Conservation (phyloP, 2,888 invertebrate species). For the Itoplectis maculator region DNA sequence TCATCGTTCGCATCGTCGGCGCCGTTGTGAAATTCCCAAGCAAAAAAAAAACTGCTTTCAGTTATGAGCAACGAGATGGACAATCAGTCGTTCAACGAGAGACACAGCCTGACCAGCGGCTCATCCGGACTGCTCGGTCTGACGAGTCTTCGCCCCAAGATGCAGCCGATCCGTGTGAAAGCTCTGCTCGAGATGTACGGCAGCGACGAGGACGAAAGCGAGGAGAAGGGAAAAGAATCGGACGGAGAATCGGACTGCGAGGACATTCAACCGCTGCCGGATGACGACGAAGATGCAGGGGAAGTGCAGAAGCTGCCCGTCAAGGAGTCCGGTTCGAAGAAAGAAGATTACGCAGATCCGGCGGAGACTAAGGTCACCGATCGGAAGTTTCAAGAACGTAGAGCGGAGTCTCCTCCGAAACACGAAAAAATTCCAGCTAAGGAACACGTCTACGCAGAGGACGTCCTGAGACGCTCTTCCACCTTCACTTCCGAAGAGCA, state of each 20-base stretch:
- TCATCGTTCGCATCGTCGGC: too few species aligned
- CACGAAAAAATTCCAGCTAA: not conserved
- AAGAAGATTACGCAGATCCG: not conserved
- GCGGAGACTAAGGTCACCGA: not conserved
- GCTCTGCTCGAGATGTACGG: conserved; percentile 73
- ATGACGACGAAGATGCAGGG: conserved; percentile 12
- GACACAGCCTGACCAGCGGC: conserved; percentile 63
- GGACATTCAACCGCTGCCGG: conserved; percentile 66
- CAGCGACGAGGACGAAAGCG: conserved; percentile 77
- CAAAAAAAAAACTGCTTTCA: not conserved
- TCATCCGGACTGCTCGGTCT: conserved; percentile 53
- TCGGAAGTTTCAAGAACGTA: not conserved
- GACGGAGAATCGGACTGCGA: conserved; percentile 69
- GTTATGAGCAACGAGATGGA: conserved; percentile 64
- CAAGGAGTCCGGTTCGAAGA: conserved; percentile 2
- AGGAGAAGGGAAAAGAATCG: conserved; percentile 73
- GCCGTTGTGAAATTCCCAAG: too few species aligned
- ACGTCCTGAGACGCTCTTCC: conserved; percentile 22
- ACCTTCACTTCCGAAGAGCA: conserved; percentile 30
- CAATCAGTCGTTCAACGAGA: conserved; percentile 67
- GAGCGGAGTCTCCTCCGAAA: not conserved
- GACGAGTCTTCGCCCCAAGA: conserved; percentile 43
- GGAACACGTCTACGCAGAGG: conserved; percentile 19
- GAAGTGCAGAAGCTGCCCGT: not conserved
- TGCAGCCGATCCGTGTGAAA: conserved; percentile 78